Percentiles rank a stretch among this genome's conserved stretches.
phyloP scores from a whole-genome alignment of 2,888 invertebrate genomes.

The Galerucella pusilla region DNA sequence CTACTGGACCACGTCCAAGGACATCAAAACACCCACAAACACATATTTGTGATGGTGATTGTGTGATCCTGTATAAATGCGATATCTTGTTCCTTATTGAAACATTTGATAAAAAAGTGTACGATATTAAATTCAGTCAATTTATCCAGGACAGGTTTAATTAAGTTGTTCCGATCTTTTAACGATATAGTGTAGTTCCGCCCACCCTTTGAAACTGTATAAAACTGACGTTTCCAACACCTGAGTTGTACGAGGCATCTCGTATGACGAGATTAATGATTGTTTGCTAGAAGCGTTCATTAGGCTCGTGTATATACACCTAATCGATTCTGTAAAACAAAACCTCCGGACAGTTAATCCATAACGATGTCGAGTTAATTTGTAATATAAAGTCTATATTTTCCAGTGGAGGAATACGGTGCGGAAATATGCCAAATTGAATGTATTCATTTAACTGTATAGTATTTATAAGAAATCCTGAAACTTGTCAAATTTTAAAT shows the following conservation, averaged over 20 bases:
- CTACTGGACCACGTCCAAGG: too few species aligned
- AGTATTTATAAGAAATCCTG: too few species aligned
- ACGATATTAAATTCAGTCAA: background rate
- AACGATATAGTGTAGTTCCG: background rate
- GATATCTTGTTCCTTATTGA: background rate
- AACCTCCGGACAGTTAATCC: background rate
- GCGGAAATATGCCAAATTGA: too few species aligned
- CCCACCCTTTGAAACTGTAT: background rate
- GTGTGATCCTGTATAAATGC: too few species aligned
- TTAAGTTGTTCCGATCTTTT: background rate
- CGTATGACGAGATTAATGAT: conserved; percentile 13
- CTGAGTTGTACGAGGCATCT: conserved; percentile 4
- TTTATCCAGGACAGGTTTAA: background rate
- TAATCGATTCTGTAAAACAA: background rate
- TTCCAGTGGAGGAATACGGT: too few species aligned
- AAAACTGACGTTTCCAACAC: conserved; percentile 13
- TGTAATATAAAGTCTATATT: too few species aligned
- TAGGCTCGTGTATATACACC: background rate
- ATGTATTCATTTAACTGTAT: too few species aligned
- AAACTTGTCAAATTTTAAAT: too few species aligned
- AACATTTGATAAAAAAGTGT: background rate
- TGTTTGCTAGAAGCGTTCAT: conserved; percentile 12
- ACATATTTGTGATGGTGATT: too few species aligned
- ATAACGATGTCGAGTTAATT: too few species aligned
- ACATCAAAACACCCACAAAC: too few species aligned